A percentile compares a stretch with the other conserved stretches of the same genome.
phyloP scores from a whole-genome alignment of 2,888 invertebrate species.

The Orchestes rusci region DNA sequence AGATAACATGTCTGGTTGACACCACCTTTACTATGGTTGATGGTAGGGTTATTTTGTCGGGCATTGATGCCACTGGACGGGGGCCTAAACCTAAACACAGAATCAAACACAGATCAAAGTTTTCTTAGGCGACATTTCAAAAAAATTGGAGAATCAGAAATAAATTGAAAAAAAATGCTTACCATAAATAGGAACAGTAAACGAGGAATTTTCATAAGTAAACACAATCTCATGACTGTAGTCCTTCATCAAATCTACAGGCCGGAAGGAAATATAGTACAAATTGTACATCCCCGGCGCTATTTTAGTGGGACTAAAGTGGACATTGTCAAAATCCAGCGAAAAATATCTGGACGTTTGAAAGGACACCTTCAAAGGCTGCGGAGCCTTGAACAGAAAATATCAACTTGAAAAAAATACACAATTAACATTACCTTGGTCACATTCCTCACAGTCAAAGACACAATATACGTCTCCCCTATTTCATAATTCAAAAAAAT shows the following conservation, averaged over 20 bases:
- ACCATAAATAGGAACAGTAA: slow-evolving; percentile 48
- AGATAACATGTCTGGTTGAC: slow-evolving; percentile 45
- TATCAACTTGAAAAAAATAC: background rate
- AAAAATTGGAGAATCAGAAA: slow-evolving; percentile 5
- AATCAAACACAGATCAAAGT: background rate
- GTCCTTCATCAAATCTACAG: slow-evolving; percentile 48
- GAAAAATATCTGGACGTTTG: slow-evolving; percentile 49
- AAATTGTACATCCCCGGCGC: slow-evolving; percentile 63
- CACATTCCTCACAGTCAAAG: slow-evolving; percentile 51
- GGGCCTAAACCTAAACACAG: slow-evolving; percentile 46
- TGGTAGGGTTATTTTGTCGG: slow-evolving; percentile 50
- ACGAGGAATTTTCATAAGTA: slow-evolving; percentile 48
- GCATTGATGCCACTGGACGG: slow-evolving; percentile 52
- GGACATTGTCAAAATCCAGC: slow-evolving; percentile 39
- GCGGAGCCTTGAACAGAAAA: slow-evolving; percentile 44
- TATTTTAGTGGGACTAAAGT: slow-evolving; percentile 45
- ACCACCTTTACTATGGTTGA: slow-evolving; percentile 49
- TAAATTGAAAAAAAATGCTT: background rate
- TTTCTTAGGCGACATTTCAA: background rate
- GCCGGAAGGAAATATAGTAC: slow-evolving; percentile 56
- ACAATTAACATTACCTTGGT: slow-evolving; percentile 44
- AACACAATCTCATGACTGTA: slow-evolving; percentile 50
- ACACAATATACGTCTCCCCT: slow-evolving; percentile 47
- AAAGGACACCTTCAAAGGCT: slow-evolving; percentile 46
- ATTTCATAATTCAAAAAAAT: slow-evolving; percentile 55